phyloP scores from a whole-genome alignment of 2,797 vertebrate genomes.

The Cryptoblepharus egeriae region DNA sequence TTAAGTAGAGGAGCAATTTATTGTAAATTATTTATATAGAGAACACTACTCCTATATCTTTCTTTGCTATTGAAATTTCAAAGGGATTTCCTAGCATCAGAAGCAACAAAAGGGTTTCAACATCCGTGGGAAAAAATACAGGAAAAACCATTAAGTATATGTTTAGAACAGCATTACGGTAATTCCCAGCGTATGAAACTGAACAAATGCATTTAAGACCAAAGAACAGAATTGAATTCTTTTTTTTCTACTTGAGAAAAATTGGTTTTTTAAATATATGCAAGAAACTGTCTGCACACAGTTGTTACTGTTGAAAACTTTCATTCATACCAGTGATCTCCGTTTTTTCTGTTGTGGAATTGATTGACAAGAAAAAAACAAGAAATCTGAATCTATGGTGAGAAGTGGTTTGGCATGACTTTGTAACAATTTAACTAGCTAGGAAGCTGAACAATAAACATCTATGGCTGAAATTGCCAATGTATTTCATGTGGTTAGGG shows the following conservation, averaged over 20 bases:
- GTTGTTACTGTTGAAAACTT: background rate
- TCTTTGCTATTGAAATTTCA: background rate
- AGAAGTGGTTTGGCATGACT: slow-evolving; percentile 5
- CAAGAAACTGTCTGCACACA: background rate
- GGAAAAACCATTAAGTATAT: background rate
- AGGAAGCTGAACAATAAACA: slow-evolving; percentile 43
- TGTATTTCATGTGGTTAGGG: slow-evolving; percentile 30
- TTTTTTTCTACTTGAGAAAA: too few relatives aligned
- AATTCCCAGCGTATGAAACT: background rate
- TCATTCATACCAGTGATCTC: background rate
- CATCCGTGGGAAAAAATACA: background rate
- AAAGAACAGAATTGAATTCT: background rate
- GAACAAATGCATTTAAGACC: background rate
- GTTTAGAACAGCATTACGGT: background rate
- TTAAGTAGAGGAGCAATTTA: background rate
- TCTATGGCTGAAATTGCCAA: slow-evolving; percentile 52
- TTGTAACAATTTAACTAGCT: slow-evolving; percentile 47
- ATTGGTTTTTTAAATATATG: background rate
- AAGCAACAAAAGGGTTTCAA: background rate
- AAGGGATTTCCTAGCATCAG: background rate
- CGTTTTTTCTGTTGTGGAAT: background rate
- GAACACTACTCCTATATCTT: background rate
- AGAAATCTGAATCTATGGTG: background rate
- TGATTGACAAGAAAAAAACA: background rate
- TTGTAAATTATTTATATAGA: background rate